Evolutionary conservation across 2,113 vertebrate genomes (phyloP).

Genomic region (Seriola quinqueradiata): DNA sequence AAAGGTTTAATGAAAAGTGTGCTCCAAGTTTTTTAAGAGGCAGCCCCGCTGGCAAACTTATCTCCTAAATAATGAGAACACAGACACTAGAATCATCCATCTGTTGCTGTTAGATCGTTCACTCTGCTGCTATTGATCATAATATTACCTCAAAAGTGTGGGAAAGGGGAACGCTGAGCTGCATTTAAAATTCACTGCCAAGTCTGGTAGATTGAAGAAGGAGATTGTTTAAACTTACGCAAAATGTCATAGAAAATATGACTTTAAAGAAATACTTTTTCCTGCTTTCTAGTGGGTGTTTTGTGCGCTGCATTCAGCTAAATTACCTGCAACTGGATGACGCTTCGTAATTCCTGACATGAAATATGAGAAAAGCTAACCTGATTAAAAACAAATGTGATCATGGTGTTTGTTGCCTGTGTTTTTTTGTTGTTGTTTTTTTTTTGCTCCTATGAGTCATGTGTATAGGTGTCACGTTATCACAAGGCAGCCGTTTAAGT

Average conservation of each 20-base stretch:
- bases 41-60: constrained; percentile 17
- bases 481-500: constrained; percentile 30
- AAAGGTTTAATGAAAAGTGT: constrained; percentile 7
- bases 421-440: background rate
- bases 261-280: background rate
- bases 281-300: background rate
- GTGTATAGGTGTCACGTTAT: constrained; percentile 30
- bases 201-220: constrained; percentile 6
- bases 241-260: background rate
- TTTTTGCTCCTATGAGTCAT: constrained; percentile 12
- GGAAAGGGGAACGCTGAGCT: constrained; percentile 8
- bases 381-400: background rate
- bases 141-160: constrained; percentile 38
- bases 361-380: background rate
- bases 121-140: constrained; percentile 47
- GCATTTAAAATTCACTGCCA: constrained; percentile 30
- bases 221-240: background rate
- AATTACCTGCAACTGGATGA: constrained; percentile 8
- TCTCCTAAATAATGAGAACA: constrained; percentile 37
- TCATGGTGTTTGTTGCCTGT: background rate
- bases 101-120: constrained; percentile 68
- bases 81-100: constrained; percentile 42
- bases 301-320: background rate
- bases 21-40: background rate
- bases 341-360: background rate